These are phyloP conservation scores for Hypotaenidia okinawae DNA, from an alignment of 2,797 vertebrate species.

Conservation along the genomic window DNA sequence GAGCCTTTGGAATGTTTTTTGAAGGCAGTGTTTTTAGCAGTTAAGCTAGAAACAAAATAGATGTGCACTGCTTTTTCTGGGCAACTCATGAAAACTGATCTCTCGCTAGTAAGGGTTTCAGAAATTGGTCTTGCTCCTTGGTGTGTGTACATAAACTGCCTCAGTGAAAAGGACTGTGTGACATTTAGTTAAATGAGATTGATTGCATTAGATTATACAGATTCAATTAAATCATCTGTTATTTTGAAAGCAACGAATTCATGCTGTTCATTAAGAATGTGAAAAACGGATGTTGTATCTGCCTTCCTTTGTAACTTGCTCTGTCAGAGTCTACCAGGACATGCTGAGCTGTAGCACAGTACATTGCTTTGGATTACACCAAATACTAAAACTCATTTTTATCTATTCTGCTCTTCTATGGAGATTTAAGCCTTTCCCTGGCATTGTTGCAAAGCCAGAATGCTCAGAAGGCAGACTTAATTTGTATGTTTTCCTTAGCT, in stretches of 20 bases:
- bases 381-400: neutral
- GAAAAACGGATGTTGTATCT: constrained; percentile 39
- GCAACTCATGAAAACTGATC: constrained; percentile 9
- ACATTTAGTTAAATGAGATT: constrained; percentile 71
- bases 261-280: constrained; percentile 44
- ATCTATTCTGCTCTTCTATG: neutral
- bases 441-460: neutral
- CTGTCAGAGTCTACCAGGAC: neutral
- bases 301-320: constrained; percentile 37
- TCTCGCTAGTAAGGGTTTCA: constrained; percentile 20
- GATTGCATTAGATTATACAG: constrained; percentile 66
- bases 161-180: constrained; percentile 62
- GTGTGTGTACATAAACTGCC: constrained; percentile 48
- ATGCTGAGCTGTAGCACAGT: neutral
- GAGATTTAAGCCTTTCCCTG: neutral
- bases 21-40: neutral
- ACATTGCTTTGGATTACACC: constrained; percentile 6
- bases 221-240: constrained; percentile 74
- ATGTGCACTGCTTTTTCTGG: neutral
- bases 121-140: constrained; percentile 45
- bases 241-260: constrained; percentile 65
- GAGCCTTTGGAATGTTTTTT: neutral
- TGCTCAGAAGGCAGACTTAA: neutral
- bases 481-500: neutral
- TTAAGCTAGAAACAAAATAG: constrained; percentile 15